Evolutionary conservation across 2,113 vertebrate genomes (phyloP).

Genomic region (Heterocephalus glaber): DNA sequence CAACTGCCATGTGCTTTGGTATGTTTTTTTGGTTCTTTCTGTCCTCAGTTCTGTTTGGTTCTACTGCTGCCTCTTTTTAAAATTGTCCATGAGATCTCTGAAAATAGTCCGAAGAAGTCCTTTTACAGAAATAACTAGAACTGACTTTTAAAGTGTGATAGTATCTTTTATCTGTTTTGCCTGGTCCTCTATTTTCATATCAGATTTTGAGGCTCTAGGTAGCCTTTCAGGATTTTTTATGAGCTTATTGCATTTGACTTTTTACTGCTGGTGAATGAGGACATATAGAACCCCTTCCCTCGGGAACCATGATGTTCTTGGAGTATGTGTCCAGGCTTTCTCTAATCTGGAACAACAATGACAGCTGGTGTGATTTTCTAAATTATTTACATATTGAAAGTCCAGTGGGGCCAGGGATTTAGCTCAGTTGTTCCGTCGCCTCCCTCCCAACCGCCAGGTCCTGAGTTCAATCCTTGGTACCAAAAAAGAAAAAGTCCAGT

Average conservation of each 20-base stretch:
- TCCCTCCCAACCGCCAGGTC: too few relatives aligned
- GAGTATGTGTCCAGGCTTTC: not conserved
- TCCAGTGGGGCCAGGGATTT: too few relatives aligned
- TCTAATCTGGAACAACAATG: not conserved
- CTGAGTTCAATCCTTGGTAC: too few relatives aligned
- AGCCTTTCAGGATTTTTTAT: conserved; percentile 73
- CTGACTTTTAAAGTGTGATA: conserved; percentile 59
- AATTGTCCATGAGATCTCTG: conserved; percentile 45
- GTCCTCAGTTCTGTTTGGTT: not conserved
- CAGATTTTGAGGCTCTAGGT: conserved; percentile 51
- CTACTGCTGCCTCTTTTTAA: not conserved
- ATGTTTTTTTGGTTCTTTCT: not conserved
- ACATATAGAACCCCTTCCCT: not conserved
- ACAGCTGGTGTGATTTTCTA: not conserved
- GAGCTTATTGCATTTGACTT: conserved; percentile 68
- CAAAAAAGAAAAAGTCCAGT: conserved; percentile 27
- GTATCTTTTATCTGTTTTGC: conserved; percentile 70
- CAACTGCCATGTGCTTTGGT: not conserved
- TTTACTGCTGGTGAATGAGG: conserved; percentile 39
- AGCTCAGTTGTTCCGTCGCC: too few relatives aligned
- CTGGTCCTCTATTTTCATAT: conserved; percentile 70
- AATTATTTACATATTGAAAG: conserved; percentile 57
- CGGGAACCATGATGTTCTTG: not conserved
- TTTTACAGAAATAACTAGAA: conserved; percentile 60
- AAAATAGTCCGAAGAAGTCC: conserved; percentile 35